Percentiles rank a stretch among this genome's conserved stretches.
Conservation (phyloP, 2,888 invertebrate species). For the Xestia xanthographa region DNA sequence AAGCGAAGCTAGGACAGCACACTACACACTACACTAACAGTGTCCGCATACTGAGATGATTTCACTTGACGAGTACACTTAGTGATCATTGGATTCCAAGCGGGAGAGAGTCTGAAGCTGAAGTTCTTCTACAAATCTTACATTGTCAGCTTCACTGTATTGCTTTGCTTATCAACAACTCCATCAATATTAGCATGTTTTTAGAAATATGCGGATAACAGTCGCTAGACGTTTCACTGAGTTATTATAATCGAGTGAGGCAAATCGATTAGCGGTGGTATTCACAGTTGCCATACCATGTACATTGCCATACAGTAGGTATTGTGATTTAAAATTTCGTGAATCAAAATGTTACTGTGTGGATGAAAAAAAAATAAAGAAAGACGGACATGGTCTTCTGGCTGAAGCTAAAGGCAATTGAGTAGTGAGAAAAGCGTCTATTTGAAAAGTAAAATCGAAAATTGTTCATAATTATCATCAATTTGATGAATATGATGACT, state of each 20-base stretch:
- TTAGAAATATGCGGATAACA: constrained; percentile 23
- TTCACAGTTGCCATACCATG: constrained; percentile 19
- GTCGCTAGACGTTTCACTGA: constrained; percentile 32
- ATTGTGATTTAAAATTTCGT: constrained; percentile 2
- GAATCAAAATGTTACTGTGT: not conserved
- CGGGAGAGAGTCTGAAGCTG: too few species aligned
- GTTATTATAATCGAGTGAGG: constrained; percentile 42
- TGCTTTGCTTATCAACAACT: not conserved
- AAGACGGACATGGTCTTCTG: too few species aligned
- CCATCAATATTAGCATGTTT: constrained; percentile 2
- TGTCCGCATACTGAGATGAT: too few species aligned
- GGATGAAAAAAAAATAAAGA: not conserved
- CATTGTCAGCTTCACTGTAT: not conserved
- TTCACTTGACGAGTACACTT: too few species aligned
- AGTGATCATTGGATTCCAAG: too few species aligned
- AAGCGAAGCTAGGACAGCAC: too few species aligned
- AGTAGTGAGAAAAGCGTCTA: not conserved
- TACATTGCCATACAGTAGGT: not conserved
- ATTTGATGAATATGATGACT: not conserved
- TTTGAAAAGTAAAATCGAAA: not conserved
- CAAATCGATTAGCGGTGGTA: constrained; percentile 44
- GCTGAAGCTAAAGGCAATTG: not conserved
- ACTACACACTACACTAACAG: too few species aligned
- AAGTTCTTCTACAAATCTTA: not conserved
- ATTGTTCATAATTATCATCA: not conserved